Percentiles rank a stretch among this genome's conserved stretches.
Conservation (phyloP, 2,888 invertebrate species). For the Limnephilus rhombicus region DNA sequence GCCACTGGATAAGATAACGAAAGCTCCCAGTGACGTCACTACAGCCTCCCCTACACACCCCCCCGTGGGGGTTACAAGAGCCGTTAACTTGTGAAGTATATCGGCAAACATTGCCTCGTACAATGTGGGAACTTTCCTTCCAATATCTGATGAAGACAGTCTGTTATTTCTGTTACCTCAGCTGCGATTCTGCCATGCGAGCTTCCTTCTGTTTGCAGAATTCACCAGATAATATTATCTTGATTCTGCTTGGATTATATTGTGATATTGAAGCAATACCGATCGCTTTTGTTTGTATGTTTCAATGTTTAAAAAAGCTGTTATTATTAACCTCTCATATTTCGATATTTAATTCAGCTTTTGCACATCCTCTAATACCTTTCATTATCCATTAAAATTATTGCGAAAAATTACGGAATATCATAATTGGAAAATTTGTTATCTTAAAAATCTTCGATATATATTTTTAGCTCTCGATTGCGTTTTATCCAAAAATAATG, state of each 20-base stretch:
- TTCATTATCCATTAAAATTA: too few species aligned
- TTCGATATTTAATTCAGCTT: not conserved
- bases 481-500: too few species aligned
- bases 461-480: too few species aligned
- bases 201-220: not conserved
- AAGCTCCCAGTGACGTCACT: not conserved
- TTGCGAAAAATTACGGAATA: too few species aligned
- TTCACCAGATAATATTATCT: not conserved
- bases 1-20: not conserved
- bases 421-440: too few species aligned
- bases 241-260: not conserved
- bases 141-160: slow-evolving; percentile 13
- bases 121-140: not conserved
- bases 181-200: not conserved
- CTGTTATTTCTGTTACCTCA: slow-evolving; percentile 7
- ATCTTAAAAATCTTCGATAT: too few species aligned
- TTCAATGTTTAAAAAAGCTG: not conserved
- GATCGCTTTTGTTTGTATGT: not conserved
- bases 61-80: not conserved
- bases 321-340: too few species aligned
- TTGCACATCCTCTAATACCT: too few species aligned
- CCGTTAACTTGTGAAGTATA: slow-evolving; percentile 35
- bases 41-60: not conserved
- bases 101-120: slow-evolving; percentile 9
- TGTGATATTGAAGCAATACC: not conserved